Conservation (phyloP, 2,888 invertebrate species). For the Yponomeuta cagnagella region DNA sequence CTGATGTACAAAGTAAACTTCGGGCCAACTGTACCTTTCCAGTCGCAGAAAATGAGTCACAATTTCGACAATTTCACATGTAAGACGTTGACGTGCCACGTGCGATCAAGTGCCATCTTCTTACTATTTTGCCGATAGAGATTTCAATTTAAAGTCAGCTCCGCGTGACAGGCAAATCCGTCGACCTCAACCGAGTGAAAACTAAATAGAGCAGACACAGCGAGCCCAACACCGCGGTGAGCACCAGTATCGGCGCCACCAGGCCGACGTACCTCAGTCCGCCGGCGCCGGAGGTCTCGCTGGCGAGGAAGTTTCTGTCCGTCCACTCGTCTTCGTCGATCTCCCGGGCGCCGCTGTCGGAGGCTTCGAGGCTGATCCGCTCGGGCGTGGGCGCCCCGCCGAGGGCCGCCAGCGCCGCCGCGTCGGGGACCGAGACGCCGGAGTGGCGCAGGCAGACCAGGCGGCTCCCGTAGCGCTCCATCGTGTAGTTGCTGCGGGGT, state of each 20-base stretch:
- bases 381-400: conserved; percentile 47
- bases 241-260: neutral
- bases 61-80: too few species aligned
- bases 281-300: conserved; percentile 75
- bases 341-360: conserved; percentile 70
- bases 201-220: conserved; percentile 8
- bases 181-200: neutral
- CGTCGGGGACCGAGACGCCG: conserved; percentile 28
- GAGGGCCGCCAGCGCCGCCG: conserved; percentile 26
- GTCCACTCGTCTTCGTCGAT: conserved; percentile 98
- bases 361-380: conserved; percentile 57
- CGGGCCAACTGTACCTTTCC: too few species aligned
- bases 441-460: conserved; percentile 59
- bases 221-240: too few species aligned
- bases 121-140: too few species aligned
- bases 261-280: conserved; percentile 44
- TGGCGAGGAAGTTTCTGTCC: conserved; percentile 92
- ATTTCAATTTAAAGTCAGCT: too few species aligned
- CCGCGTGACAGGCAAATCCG: too few species aligned
- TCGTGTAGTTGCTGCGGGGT: conserved; percentile 49
- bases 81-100: too few species aligned
- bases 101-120: too few species aligned
- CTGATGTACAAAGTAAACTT: too few species aligned
- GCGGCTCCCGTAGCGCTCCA: conserved; percentile 56
- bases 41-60: too few species aligned